Base-by-base conservation (phyloP, 2,113 vertebrate genomes). In the Emydura subglobosa region DNA sequence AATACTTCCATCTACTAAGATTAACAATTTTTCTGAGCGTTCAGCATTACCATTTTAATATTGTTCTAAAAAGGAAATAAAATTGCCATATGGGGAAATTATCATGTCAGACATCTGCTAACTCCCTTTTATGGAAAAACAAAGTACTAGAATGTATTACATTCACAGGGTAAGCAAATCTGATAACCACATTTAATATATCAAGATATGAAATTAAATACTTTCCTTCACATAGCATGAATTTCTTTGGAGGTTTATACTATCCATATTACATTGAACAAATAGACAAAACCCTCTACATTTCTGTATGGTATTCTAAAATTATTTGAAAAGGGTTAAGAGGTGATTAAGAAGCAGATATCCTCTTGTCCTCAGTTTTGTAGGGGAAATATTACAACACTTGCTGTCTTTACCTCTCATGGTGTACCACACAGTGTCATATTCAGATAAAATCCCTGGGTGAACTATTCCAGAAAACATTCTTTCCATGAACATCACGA, bases 41-140 rank as follows among this genome's bases (percentile, higher is more conserved):
- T 93, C 79, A 82, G 55, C 17, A 5, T 91, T 68, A 88, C n/a
- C 10, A 81, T 90, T 91, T 94, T 82, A 87, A 92, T 86, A 90
- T 10, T 79, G 50, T 76, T n/a, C 8, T 91, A 55, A 81, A 91
- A 93, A 89, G 27, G 90, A 96, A 85, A 90, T 79, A 14, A 79
- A 88, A 87, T 85, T 82, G 68, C 89, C 84, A 68, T 90, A 88
- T 79, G 90, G 82, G 92, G 22, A 49, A 96, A 94, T 95, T 92
- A 94, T 61, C 84, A 59, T 31, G 55, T 89, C 84, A 91, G 79
- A 90, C 57, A 88, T 87, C 94, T 94, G 86, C 81, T 97, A 88
- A 82, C 86, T 92, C 82, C 84, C 54, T 91, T 34, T 85, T 65
- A 83, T 1, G 53, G 87, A 74, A 93, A 94, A 92, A 83, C 34